Evolutionary conservation across 2,113 vertebrate species (phyloP), one percentile per base, ranked within the genome.

Genomic region (Sula dactylatra): DNA sequence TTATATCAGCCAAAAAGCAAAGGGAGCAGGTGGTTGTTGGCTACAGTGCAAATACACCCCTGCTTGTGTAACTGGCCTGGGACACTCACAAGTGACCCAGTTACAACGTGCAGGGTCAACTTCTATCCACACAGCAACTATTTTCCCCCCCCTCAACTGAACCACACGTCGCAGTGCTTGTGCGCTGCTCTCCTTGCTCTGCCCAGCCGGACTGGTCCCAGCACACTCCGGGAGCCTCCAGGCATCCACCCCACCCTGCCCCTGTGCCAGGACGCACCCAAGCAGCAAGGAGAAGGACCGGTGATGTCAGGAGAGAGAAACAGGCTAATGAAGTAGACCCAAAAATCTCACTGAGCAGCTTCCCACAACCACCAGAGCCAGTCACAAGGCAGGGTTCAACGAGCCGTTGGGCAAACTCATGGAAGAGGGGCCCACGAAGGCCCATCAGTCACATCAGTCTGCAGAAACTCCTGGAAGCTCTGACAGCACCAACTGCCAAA

Each of bases 101-200:
- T 80, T 87, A 93, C 42, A 93, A 90, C 31, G 77, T 42, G 52
- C 34, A 34, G 67, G 52, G 65, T 52, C 73, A 87, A 82, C 15
- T 82, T 84, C 56, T 69, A 66, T 80, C 36, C 42, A 67, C 52
- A 34, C 31, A 90, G 61, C n/a, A 67, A 71, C 12, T 52, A 38
- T 85, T 59, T 65, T 6, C 3, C 16, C 29, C 17, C 2, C 6
- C 27, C 31, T 31, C 78, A 92, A 44, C n/a, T 61, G 74, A 92
- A 18, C 25, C 50, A 26, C 34, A 20, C 1, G 3, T 58, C 49
- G 21, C 56, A 50, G 24, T 13, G 40, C 25, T n/a, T 0, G 0
- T 55, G 11, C 55, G 29, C 45, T 42, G 44, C 67, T n/a, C 42
- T 55, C 69, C 65, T 66, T 71, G 64, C 52, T 67, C 58, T 74